These are phyloP conservation scores for Plutella xylostella DNA, from an alignment of 2,888 invertebrate genomes.

Conservation along the genomic window DNA sequence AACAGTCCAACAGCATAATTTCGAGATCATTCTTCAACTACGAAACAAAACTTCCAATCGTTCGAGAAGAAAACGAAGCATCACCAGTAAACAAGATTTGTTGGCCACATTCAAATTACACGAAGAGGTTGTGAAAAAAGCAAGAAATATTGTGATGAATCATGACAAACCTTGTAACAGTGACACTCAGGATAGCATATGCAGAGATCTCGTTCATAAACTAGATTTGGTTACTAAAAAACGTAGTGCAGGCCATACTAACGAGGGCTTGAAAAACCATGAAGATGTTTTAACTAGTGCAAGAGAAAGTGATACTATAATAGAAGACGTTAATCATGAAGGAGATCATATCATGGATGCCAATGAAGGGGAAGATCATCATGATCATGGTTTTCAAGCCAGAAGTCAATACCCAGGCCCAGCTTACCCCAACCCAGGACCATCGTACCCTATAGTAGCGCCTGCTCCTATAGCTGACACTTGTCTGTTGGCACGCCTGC, in stretches of 20 bases:
- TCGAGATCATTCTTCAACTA: conserved; percentile 31
- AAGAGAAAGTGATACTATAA: too few species aligned
- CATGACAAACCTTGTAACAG: conserved; percentile 40
- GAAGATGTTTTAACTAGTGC: too few species aligned
- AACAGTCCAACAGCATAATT: conserved; percentile 27
- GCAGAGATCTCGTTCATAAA: conserved; percentile 40
- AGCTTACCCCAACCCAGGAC: too few species aligned
- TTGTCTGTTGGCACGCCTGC: conserved; percentile 39
- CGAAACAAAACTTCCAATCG: conserved; percentile 30
- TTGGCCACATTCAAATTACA: conserved; percentile 15
- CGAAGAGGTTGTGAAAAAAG: conserved; percentile 17
- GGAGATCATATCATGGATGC: too few species aligned
- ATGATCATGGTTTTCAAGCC: too few species aligned
- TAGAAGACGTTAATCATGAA: too few species aligned
- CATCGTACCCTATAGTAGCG: too few species aligned
- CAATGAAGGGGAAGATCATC: too few species aligned
- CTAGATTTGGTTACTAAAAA: conserved; percentile 26
- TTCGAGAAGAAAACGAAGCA: conserved; percentile 32
- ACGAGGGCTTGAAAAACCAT: too few species aligned
- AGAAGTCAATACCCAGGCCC: too few species aligned
- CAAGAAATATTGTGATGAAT: conserved; percentile 39
- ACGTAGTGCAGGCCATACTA: conserved; percentile 10
- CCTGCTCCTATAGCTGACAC: conserved; percentile 28
- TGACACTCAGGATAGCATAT: conserved; percentile 33
- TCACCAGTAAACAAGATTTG: conserved; percentile 31